Evolutionary conservation across 2,113 vertebrate species (phyloP).

Genomic region (Semicossyphus pulcher): DNA sequence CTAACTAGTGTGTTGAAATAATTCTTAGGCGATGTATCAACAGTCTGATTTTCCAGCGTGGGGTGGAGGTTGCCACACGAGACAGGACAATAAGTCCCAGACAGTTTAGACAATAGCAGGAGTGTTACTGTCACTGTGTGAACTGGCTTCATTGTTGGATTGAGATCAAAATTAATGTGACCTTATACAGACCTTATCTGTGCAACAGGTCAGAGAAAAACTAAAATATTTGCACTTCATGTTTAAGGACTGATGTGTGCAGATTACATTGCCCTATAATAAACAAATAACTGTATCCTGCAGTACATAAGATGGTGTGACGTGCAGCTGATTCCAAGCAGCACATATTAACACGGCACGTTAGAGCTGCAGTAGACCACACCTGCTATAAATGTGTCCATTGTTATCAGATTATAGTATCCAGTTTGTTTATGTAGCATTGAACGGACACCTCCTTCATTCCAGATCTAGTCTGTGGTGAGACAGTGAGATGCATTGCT

Average conservation of each 20-base stretch:
- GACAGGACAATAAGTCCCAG: not conserved
- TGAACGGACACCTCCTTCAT: not conserved
- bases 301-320: not conserved
- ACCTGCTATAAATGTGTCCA: slow-evolving; percentile 25
- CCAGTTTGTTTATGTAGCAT: not conserved
- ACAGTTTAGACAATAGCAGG: slow-evolving; percentile 7
- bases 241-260: not conserved
- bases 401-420: not conserved
- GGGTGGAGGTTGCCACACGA: not conserved
- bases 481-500: slow-evolving; percentile 40
- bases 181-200: not conserved
- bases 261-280: too few relatives aligned
- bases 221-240: not conserved
- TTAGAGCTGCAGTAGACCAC: not conserved
- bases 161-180: not conserved
- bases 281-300: too few relatives aligned
- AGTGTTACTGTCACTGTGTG: not conserved
- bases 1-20: slow-evolving; percentile 4
- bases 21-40: slow-evolving; percentile 7
- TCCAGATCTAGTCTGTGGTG: slow-evolving; percentile 2
- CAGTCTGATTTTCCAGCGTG: not conserved
- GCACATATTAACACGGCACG: not conserved
- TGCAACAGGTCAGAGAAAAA: not conserved
- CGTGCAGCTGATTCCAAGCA: slow-evolving; percentile 19
- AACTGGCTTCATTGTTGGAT: not conserved